Base-by-base conservation (phyloP, 2,888 invertebrate genomes). In the Oscheius onirici region DNA sequence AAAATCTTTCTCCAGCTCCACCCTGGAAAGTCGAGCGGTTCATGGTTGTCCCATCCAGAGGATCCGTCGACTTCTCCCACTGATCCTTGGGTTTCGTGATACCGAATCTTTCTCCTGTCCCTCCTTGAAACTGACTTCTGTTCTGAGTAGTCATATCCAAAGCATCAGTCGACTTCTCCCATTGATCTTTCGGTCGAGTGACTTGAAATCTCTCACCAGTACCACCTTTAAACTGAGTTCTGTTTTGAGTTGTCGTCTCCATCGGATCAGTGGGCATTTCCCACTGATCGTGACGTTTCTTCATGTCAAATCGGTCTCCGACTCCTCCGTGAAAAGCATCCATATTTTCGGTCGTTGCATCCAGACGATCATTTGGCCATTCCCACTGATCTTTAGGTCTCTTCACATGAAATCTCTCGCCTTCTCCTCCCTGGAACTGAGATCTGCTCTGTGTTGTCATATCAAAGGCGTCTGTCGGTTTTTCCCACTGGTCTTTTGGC, bases 11-110 rank as follows among this genome's bases (percentile, higher is more conserved):
- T 15, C 58, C 58, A 15, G 22, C 6, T 11, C 58, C 58, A 15
- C 58, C 58, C n/a, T 41, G 58, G 3, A 41, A 58, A 6, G 11
- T n/a, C 8, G 20, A 11, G 3, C 34, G 0, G 26, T 65, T 65
- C 26, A 28, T 26, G 15, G 65, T 51, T 3, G 49, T 65, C 11
- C 28, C 34, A 34, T 65, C 51, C 3, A 49, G 3, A 6, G 65
- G 17, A 20, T 40, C 65, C 13, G 49, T 65, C 24, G 49, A 44
- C 22, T 20, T 65, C 51, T 65, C 65, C 49, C 20, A 22, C 22
- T 65, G 65, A 26, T 65, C 65, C 20, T 51, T 65, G 1, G 65
- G 65, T 28, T 28, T 20, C 1, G 26, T 65, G 11, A 28, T 26
- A 13, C 24, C 17, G 40, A 51, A 51, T 24, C 65, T 26, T 8